Base-by-base conservation (phyloP, 2,797 vertebrate genomes). In the Tapirus indicus region DNA sequence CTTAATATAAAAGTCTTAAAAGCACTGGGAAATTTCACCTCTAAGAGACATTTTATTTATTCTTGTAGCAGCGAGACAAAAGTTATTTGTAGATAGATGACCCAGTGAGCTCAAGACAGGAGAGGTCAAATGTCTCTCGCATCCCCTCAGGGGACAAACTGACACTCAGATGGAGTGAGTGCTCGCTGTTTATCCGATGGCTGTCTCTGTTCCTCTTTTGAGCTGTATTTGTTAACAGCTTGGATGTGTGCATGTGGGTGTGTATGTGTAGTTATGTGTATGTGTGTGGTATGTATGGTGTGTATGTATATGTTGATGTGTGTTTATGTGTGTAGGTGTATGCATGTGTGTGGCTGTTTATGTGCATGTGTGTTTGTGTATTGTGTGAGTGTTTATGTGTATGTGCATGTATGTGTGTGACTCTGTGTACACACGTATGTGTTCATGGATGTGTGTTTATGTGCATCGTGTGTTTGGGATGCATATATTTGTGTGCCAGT, bases 261-360 rank as follows among this genome's bases (percentile, higher is more conserved):
- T 5, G 0, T 38, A 66, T 5, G 5, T 12, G n/a, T 2, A 7
- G 17, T 7, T 44, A 1, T 18, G 54, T 47, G 12, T 7, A 68
- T 49, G 17, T 74, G 29, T 23, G 18, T 35, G 54, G 21, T 21
- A 3, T 14, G 38, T n/a, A 18, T 17, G 54, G 7, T 52, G 10
- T 71, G 17, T 11, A 23, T 54, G 8, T 23, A 13, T 52, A 35
- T 72, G 35, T 8, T 52, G 13, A 13, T 52, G 49, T 4, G 49
- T 16, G 41, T 3, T 9, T 27, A 6, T 29, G 49, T 41, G 8
- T 8, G 77, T 69, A 21, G 54, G 7, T 52, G 10, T 8, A 52
- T 16, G 25, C 60, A 23, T 11, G 29, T 54, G 8, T 18, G 49
- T 16, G 13, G 13, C 49, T 52, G 49, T 52, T 16, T 52, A 52